Base-by-base conservation (phyloP, 2,888 invertebrate genomes). In the Ennomos quercinarius region DNA sequence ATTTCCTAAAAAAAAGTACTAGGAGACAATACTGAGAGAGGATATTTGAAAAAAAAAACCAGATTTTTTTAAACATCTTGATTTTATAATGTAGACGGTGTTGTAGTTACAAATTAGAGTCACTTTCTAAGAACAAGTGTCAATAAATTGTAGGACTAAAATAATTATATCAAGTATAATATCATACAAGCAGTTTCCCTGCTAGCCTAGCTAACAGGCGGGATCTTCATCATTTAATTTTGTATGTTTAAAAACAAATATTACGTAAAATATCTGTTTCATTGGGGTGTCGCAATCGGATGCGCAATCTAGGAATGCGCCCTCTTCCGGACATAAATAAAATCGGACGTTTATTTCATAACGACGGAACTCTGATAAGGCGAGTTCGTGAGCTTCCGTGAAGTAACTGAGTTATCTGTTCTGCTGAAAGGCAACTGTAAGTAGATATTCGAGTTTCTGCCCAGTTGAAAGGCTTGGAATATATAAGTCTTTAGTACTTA, bases 301-400 rank as follows among this genome's bases (percentile, higher is more conserved):
- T 80, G 78, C 76, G 77, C 79, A 76, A 87, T 86, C 85, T 86
- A 77, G 73, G 79, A 78, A 76, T 78, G 79, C 81, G 74, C 87
- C 85, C 86, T 85, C 83, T 84, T 84, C 83, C 83, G 81, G 75
- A 68, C 88, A 88, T 91, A 88, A 91, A 91, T 91, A 89, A 81
- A 78, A 86, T 87, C 77, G 71, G 77, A 76, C 73, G 80, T 89
- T 90, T 87, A 90, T 89, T 84, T 84, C 86, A 84, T 83, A 85
- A 81, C 76, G 80, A 77, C 86, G 90, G 90, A 89, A 89, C 80
- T 79, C 69, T 77, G 91, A 91, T 91, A 91, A 86, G 86, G 66
- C 70, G 65, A 71, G 68, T 78, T 76, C 70, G 77, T 76, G 77
- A 80, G 76, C 72, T 81, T 76, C 77, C 77, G 75, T 57, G 51